Percentiles rank a stretch among this genome's conserved stretches.
Evolutionary conservation across 2,113 vertebrate species (phyloP).

Genomic region (Tautogolabrus adspersus): DNA sequence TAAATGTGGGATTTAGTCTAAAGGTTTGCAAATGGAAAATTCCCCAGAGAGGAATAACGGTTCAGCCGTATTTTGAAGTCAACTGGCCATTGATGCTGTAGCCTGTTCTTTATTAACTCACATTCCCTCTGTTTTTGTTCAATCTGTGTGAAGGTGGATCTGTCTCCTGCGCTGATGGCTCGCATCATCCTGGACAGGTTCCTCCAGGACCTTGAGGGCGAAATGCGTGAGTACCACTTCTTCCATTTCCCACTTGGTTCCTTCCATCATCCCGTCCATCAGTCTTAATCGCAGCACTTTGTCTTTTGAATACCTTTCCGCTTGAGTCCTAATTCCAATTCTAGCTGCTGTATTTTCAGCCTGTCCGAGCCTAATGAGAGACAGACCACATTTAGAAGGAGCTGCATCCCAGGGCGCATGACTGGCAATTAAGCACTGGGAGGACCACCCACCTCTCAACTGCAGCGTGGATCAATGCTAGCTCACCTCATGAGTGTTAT

Average conservation of each 20-base stretch:
- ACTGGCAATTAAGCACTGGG: slow-evolving; percentile 85
- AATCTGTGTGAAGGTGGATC: slow-evolving; percentile 88
- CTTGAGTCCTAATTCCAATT: slow-evolving; percentile 52
- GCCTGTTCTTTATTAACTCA: slow-evolving; percentile 39
- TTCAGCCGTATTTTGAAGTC: slow-evolving; percentile 36
- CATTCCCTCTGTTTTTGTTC: slow-evolving; percentile 22
- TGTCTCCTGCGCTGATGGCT: slow-evolving; percentile 94
- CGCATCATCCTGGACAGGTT: slow-evolving; percentile 92
- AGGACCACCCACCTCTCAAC: slow-evolving; percentile 86
- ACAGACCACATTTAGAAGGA: slow-evolving; percentile 80
- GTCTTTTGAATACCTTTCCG: slow-evolving; percentile 63
- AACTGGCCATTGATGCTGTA: slow-evolving; percentile 19
- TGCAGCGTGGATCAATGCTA: slow-evolving; percentile 82
- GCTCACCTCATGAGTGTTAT: slow-evolving; percentile 82
- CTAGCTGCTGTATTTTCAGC: slow-evolving; percentile 60
- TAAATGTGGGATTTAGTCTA: slow-evolving; percentile 41
- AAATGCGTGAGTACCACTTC: slow-evolving; percentile 86
- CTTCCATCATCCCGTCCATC: slow-evolving; percentile 51
- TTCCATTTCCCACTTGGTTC: slow-evolving; percentile 47
- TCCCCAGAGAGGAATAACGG: slow-evolving; percentile 22
- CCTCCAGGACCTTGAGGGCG: slow-evolving; percentile 87
- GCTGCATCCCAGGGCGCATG: slow-evolving; percentile 80
- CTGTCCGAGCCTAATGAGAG: slow-evolving; percentile 75
- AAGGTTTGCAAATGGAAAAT: slow-evolving; percentile 45
- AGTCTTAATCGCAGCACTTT: slow-evolving; percentile 78